These are phyloP conservation scores for Takifugu bimaculatus DNA, from an alignment of 2,113 vertebrate genomes.

Conservation along the genomic window DNA sequence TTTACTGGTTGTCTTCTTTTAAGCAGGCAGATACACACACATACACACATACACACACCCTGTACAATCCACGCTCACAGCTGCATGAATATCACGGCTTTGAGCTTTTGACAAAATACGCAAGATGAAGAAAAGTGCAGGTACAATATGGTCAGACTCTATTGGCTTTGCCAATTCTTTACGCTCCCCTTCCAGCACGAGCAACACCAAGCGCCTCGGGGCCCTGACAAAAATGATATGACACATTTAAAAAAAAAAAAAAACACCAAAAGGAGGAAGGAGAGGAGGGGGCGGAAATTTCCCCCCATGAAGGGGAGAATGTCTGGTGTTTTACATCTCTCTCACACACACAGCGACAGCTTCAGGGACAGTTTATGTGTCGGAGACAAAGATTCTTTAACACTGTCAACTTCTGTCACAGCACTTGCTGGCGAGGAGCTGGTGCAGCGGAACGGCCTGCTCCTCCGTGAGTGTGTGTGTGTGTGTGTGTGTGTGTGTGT, in stretches of 20 bases:
- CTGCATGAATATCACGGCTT: conserved; percentile 53
- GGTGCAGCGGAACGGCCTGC: conserved; percentile 44
- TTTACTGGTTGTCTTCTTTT: conserved; percentile 49
- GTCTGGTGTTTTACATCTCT: conserved; percentile 70
- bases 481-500: conserved; percentile 33
- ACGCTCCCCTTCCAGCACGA: conserved; percentile 43
- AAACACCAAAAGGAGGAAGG: neutral
- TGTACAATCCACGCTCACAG: neutral
- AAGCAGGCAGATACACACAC: conserved; percentile 9
- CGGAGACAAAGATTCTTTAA: conserved; percentile 74
- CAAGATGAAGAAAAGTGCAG: conserved; percentile 48
- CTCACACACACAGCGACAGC: conserved; percentile 64
- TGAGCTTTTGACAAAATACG: conserved; percentile 63
- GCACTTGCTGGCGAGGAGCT: conserved; percentile 42
- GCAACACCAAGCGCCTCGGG: conserved; percentile 63
- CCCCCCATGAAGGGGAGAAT: conserved; percentile 47
- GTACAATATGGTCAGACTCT: conserved; percentile 73
- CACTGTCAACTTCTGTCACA: conserved; percentile 77
- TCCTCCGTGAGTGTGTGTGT: conserved; percentile 6
- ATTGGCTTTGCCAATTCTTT: conserved; percentile 60
- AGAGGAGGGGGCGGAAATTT: conserved; percentile 52
- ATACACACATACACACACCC: conserved; percentile 17
- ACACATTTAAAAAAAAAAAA: conserved; percentile 53
- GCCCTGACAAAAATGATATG: conserved; percentile 70
- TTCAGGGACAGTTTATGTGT: conserved; percentile 80